Percentiles rank a stretch among this genome's conserved stretches.
Conservation (phyloP, 2,888 invertebrate species). For the Rhamnusium bicolor region DNA sequence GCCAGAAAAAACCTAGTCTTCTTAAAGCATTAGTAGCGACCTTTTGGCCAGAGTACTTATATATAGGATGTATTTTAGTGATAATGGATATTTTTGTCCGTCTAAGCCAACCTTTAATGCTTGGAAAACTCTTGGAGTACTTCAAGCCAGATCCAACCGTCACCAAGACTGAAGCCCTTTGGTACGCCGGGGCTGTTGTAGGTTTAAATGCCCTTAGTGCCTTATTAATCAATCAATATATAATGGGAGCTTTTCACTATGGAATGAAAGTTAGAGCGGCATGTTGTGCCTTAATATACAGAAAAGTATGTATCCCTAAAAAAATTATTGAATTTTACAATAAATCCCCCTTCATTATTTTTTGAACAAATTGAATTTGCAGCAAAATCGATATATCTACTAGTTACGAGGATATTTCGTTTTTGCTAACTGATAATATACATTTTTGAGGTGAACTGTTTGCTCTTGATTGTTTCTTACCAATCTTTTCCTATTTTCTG, state of each 20-base stretch:
- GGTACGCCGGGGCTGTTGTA: slow-evolving; percentile 77
- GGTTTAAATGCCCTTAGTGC: slow-evolving; percentile 74
- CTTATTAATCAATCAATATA: slow-evolving; percentile 78
- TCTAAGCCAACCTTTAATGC: slow-evolving; percentile 78
- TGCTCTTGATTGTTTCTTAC: no score
- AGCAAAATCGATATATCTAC: no score
- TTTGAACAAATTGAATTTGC: no score
- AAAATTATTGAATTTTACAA: neutral
- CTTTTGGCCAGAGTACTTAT: slow-evolving; percentile 79
- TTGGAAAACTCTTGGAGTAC: slow-evolving; percentile 79
- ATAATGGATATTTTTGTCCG: slow-evolving; percentile 75
- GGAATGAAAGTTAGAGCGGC: slow-evolving; percentile 89
- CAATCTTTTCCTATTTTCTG: no score
- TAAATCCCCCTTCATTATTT: no score
- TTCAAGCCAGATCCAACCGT: slow-evolving; percentile 74
- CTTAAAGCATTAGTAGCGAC: slow-evolving; percentile 78
- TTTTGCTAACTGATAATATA: no score
- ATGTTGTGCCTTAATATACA: slow-evolving; percentile 86
- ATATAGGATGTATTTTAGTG: slow-evolving; percentile 77
- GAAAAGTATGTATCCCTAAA: slow-evolving; percentile 79
- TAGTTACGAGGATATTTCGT: no score
- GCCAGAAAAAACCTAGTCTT: slow-evolving; percentile 77
- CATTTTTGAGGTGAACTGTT: no score
- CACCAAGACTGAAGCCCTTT: slow-evolving; percentile 75
- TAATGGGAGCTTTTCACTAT: slow-evolving; percentile 80